phyloP scores from a whole-genome alignment of 2,113 vertebrate genomes.

The Pachyramphus minor region DNA sequence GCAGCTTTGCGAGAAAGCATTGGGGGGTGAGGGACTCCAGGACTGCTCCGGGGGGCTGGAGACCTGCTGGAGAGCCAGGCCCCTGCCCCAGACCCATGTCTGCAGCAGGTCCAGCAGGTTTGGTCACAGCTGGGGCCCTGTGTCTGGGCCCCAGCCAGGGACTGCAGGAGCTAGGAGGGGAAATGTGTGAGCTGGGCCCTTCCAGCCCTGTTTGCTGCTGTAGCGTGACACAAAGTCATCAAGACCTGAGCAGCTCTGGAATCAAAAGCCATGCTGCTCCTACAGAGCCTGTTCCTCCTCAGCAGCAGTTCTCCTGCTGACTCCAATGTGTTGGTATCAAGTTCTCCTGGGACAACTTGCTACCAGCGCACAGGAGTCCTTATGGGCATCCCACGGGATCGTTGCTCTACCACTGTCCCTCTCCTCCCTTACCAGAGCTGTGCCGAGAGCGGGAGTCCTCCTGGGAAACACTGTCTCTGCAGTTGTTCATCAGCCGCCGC shows the following conservation, averaged over 20 bases:
- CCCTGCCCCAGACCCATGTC: background rate
- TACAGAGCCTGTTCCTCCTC: background rate
- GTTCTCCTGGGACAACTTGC: background rate
- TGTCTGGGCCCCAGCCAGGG: background rate
- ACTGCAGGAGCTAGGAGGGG: background rate
- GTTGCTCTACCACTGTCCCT: background rate
- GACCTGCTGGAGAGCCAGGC: background rate
- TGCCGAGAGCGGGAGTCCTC: background rate
- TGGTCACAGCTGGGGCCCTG: rapidly evolving
- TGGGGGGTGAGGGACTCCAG: background rate
- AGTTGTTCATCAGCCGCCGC: background rate
- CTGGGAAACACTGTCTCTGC: rapidly evolving
- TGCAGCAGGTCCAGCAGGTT: background rate
- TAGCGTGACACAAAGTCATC: rapidly evolving
- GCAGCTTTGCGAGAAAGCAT: background rate
- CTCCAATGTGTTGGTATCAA: background rate
- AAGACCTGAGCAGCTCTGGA: background rate
- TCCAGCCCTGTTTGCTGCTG: background rate
- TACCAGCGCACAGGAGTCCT: background rate
- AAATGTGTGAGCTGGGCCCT: background rate
- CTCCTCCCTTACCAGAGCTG: conserved; percentile 64
- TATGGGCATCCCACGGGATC: background rate
- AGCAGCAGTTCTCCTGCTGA: background rate
- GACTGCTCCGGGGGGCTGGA: rapidly evolving
- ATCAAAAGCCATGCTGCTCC: background rate